phyloP scores from a whole-genome alignment of 2,113 vertebrate species.

The Trichomycterus rosablanca region DNA sequence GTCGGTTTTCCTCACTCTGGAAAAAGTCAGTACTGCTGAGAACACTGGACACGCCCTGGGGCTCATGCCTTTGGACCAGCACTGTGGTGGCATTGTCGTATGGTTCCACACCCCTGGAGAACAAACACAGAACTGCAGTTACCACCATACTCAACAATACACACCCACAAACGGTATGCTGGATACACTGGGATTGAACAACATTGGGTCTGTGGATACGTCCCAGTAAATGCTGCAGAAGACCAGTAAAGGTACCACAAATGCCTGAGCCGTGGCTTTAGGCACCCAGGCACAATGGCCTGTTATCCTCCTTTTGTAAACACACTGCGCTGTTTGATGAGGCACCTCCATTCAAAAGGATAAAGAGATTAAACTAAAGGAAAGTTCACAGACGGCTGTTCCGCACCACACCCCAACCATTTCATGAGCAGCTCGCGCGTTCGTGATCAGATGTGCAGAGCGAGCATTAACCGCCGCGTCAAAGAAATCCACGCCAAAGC shows the following conservation, averaged over 20 bases:
- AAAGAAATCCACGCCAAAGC: too few relatives aligned
- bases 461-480: too few relatives aligned
- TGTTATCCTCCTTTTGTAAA: slow-evolving; percentile 10
- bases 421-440: slow-evolving; percentile 7
- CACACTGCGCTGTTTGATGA: slow-evolving; percentile 7
- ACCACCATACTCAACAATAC: too few relatives aligned
- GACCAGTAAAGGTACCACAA: too few relatives aligned
- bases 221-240: too few relatives aligned
- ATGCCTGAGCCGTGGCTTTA: neutral
- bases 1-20: slow-evolving; percentile 83
- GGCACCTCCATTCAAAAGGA: slow-evolving; percentile 32
- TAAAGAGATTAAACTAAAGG: slow-evolving; percentile 48
- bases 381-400: too few relatives aligned
- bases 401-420: neutral
- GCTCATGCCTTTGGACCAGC: slow-evolving; percentile 88
- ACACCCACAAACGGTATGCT: too few relatives aligned
- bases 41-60: slow-evolving; percentile 80
- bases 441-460: too few relatives aligned
- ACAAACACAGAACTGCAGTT: too few relatives aligned
- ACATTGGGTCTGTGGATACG: too few relatives aligned
- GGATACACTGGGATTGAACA: too few relatives aligned
- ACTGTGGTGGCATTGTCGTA: slow-evolving; percentile 81
- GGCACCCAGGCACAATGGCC: slow-evolving; percentile 10
- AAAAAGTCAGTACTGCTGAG: slow-evolving; percentile 94
- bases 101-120: slow-evolving; percentile 83